phyloP scores from a whole-genome alignment of 2,888 invertebrate genomes.

The Pilophorus perplexus region DNA sequence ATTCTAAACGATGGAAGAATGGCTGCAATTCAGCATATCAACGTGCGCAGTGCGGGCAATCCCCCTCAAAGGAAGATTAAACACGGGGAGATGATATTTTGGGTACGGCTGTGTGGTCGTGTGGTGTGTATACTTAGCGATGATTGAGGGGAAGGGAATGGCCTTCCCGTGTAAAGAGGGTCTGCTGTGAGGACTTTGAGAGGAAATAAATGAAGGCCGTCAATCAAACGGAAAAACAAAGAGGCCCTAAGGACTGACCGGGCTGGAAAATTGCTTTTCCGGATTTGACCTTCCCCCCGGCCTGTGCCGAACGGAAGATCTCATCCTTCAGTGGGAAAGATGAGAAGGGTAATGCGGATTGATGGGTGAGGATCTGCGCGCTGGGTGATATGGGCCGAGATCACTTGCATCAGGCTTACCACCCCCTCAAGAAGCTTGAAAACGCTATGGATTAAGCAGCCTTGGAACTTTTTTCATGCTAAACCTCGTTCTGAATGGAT shows the following conservation, averaged over 20 bases:
- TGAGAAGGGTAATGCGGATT: slow-evolving; percentile 11
- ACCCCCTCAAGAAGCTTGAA: no score
- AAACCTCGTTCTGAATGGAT: no score
- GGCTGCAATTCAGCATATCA: no score
- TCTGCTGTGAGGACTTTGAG: slow-evolving; percentile 21
- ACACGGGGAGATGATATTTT: no score
- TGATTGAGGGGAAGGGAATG: slow-evolving; percentile 37
- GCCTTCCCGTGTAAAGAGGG: slow-evolving; percentile 29
- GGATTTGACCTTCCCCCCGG: slow-evolving; percentile 10
- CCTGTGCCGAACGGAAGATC: background rate
- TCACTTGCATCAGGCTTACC: no score
- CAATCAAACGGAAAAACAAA: slow-evolving; percentile 41
- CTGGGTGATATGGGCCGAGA: no score
- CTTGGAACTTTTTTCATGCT: no score
- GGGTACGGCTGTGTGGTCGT: no score
- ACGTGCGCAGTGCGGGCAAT: no score
- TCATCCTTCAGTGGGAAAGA: slow-evolving; percentile 15
- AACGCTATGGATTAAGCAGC: no score
- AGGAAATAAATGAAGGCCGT: slow-evolving; percentile 39
- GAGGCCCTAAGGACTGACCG: slow-evolving; percentile 30
- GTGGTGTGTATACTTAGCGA: slow-evolving; percentile 29
- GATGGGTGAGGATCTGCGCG: background rate
- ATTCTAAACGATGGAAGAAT: no score
- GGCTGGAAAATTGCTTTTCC: slow-evolving; percentile 37
- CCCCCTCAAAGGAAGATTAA: no score